phyloP scores from a whole-genome alignment of 2,113 vertebrate species.

The Lepus europaeus region DNA sequence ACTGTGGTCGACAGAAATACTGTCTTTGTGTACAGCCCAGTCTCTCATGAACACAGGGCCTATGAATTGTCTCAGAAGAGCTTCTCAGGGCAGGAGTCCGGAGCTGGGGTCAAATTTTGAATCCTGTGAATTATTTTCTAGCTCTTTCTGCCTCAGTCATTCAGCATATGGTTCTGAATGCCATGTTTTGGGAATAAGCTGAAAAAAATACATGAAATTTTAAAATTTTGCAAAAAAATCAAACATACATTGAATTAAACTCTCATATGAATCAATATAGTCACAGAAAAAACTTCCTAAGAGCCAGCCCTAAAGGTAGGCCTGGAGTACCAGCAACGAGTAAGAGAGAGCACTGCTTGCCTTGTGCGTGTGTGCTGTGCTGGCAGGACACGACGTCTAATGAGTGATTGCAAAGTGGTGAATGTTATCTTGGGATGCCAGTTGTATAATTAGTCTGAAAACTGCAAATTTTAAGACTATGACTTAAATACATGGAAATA shows the following conservation, averaged over 20 bases:
- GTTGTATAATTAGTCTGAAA: background rate
- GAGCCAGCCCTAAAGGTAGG: background rate
- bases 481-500: constrained; percentile 8
- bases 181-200: constrained; percentile 30
- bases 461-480: background rate
- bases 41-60: background rate
- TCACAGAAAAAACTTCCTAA: background rate
- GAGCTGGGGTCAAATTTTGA: background rate
- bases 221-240: background rate
- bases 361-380: background rate
- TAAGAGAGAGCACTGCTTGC: background rate
- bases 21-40: fast-evolving
- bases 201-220: background rate
- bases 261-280: background rate
- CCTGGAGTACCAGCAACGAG: too few species aligned
- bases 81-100: background rate
- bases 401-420: background rate
- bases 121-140: background rate
- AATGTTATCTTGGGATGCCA: background rate
- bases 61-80: background rate
- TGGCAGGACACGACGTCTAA: too few species aligned
- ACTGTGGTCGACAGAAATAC: background rate
- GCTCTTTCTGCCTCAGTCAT: background rate
- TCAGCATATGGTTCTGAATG: background rate
- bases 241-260: background rate